Conservation (phyloP, 2,797 vertebrate genomes). For the Poecilia picta region DNA sequence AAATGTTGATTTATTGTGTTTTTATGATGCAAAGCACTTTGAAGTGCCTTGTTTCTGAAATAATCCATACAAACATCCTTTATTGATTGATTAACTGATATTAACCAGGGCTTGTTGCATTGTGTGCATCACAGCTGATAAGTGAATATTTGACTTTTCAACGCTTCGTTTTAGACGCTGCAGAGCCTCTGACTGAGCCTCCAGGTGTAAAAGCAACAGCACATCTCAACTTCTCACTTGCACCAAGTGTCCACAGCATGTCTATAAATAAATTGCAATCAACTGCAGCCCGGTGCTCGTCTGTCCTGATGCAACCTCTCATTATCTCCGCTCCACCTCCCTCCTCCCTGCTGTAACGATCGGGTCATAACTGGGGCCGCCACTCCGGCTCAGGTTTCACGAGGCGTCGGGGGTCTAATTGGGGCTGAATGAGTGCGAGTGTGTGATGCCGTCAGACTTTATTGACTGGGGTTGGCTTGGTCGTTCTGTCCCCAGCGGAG, state of each 20-base stretch:
- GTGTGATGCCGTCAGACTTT: slow-evolving; percentile 42
- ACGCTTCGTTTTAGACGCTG: background rate
- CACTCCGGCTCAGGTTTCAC: slow-evolving; percentile 51
- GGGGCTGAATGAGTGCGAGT: slow-evolving; percentile 48
- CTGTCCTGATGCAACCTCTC: slow-evolving; percentile 56
- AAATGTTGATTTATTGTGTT: no score
- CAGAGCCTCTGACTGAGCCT: background rate
- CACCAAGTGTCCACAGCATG: background rate
- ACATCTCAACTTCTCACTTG: slow-evolving; percentile 3
- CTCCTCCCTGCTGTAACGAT: slow-evolving; percentile 50
- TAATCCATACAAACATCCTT: no score
- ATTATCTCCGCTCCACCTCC: slow-evolving; percentile 50
- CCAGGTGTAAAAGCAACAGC: slow-evolving; percentile 5
- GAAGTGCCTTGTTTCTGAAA: no score
- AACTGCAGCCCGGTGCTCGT: slow-evolving; percentile 11
- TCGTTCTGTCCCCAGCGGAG: slow-evolving; percentile 13
- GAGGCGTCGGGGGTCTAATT: slow-evolving; percentile 60
- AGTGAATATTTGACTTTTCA: background rate
- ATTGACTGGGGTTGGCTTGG: slow-evolving; percentile 22
- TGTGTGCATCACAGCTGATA: background rate
- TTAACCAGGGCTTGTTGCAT: no score
- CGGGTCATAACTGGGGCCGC: slow-evolving; percentile 53
- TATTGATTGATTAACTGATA: background rate
- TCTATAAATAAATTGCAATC: slow-evolving; percentile 44
- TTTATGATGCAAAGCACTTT: no score